Evolutionary conservation across 2,888 invertebrate species (phyloP), one percentile per base, ranked within the genome.

Genomic region (Philereme vetulata): DNA sequence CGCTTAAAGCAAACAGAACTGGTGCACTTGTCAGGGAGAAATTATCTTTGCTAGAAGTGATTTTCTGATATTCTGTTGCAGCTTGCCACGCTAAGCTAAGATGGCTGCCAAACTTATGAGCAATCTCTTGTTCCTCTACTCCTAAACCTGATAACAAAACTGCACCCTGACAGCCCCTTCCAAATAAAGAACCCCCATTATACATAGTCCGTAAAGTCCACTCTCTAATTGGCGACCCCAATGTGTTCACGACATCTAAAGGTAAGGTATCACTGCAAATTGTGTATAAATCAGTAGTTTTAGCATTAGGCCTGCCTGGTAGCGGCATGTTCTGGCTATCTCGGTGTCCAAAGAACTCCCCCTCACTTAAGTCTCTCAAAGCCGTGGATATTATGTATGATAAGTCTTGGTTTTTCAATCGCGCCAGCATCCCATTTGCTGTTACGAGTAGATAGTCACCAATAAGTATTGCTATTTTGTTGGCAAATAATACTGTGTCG

Each of bases 381-480:
- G 97, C 96, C 55, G 95, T 95, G 56, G 96, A 96, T 92, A 97
- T 96, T 71, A 96, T 84, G 82, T 96, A 96, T 4, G 97, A 96
- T 44, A 97, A 91, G 91, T 97, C 93, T 75, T 94, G 94, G 71
- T 94, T 94, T 66, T 88, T 88, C 9, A 97, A 89, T 56, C 94
- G 93, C 1, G 97, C 97, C 32, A 97, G 86, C 85, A 96, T 96
- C 2, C 95, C 94, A 74, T 96, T 96, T 56, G 97, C 96, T 60
- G 95, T 97, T 33, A 95, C 96, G 0, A 97, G 88, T 59, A 98
- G 90, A 81, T 97, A 97, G 81, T 98, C 98, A 34, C 96, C 98
- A 65, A 96, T 96, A 0, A 98, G 91, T 8, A 97, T 93, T 0
- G 97, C 97, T 72, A 98, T 96, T 92, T 97, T 97, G 81, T 97